Evolutionary conservation across 2,797 vertebrate genomes (phyloP).

Genomic region (Rhabdophis nuchalis): DNA sequence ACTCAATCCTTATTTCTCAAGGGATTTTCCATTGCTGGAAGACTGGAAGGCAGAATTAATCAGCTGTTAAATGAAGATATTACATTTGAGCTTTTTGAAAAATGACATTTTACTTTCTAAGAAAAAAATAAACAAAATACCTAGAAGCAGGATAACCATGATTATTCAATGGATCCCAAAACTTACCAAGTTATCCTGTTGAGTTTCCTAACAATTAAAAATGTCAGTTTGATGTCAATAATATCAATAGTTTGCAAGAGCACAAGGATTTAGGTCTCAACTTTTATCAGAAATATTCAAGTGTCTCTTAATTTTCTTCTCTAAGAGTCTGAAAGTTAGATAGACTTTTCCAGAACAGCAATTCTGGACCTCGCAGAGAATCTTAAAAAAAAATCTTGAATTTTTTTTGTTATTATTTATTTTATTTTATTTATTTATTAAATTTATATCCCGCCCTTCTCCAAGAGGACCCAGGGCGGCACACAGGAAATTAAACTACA

Average conservation of each 20-base stretch:
- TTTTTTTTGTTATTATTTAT: background rate
- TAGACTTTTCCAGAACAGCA: background rate
- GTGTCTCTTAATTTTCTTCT: background rate
- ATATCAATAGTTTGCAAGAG: background rate
- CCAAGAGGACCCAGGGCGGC: no score
- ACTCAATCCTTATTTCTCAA: background rate
- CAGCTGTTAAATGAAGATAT: background rate
- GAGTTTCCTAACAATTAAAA: constrained; percentile 18
- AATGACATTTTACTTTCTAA: background rate
- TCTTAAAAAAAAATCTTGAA: background rate
- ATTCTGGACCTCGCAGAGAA: background rate
- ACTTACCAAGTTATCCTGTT: background rate
- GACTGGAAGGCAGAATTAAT: background rate
- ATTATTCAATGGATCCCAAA: background rate
- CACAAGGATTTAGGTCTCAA: background rate
- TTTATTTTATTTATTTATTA: no score
- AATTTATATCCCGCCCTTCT: no score
- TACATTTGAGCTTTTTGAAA: background rate
- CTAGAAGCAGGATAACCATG: background rate
- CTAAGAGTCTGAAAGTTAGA: background rate
- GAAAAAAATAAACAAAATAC: background rate
- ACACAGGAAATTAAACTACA: no score
- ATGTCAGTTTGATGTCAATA: background rate
- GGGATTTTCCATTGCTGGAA: background rate
- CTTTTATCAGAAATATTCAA: background rate